A percentile compares a stretch with the other conserved stretches of the same genome.
These are phyloP conservation scores for Zenarchopterus dispar DNA, from an alignment of 2,797 vertebrate genomes.

Conservation along the genomic window DNA sequence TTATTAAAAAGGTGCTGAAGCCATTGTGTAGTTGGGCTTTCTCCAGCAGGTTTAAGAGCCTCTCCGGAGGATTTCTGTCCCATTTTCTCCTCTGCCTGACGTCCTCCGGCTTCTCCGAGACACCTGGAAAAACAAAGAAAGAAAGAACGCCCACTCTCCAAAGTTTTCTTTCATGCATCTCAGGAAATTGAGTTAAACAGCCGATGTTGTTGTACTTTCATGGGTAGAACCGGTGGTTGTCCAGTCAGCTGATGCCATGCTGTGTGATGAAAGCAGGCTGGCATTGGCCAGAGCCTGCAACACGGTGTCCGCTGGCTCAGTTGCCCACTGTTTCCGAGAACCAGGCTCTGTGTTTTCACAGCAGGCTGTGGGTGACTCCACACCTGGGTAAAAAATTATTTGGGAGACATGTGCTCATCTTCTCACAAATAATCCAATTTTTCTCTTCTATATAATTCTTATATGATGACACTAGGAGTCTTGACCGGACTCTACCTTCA, in stretches of 20 bases:
- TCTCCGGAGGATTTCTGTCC: conserved; percentile 83
- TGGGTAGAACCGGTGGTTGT: conserved; percentile 2
- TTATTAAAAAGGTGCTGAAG: conserved; percentile 90
- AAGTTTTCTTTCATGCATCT: not conserved
- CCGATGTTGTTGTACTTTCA: not conserved
- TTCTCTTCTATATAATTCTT: too few relatives aligned
- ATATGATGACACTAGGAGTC: not conserved
- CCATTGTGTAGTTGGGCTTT: conserved; percentile 84
- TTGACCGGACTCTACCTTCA: conserved; percentile 72
- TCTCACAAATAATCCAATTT: too few relatives aligned
- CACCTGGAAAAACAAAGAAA: conserved; percentile 16
- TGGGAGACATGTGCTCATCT: not conserved
- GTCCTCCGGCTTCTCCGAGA: conserved; percentile 48
- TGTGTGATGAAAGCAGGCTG: conserved; percentile 81
- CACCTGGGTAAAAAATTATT: conserved; percentile 18
- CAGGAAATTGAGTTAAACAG: not conserved
- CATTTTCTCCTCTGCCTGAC: conserved; percentile 81
- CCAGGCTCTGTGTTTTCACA: conserved; percentile 20
- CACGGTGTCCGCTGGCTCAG: conserved; percentile 61
- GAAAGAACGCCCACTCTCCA: not conserved
- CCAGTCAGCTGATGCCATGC: conserved; percentile 50
- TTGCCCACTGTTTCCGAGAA: conserved; percentile 83
- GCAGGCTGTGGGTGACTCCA: conserved; percentile 12
- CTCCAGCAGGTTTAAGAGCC: conserved; percentile 85
- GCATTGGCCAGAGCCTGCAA: conserved; percentile 81